Conservation (phyloP, 2,888 invertebrate species). For the Hipparchia sbordonii region DNA sequence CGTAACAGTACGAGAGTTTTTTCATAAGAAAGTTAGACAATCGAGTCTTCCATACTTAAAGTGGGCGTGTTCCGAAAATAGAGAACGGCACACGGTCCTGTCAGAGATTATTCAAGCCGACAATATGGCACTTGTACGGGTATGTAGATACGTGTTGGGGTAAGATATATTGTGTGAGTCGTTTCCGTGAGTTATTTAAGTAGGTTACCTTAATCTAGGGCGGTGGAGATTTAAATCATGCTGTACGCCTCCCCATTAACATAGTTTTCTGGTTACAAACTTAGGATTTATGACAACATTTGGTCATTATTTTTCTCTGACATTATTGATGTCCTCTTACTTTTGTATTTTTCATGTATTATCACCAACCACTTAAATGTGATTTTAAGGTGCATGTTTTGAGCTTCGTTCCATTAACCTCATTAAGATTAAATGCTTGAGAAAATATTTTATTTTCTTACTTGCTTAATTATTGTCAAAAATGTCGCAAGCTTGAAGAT, state of each 20-base stretch:
- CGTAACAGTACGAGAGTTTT: not conserved
- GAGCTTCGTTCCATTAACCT: too few relatives aligned
- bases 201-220: slow-evolving; percentile 44
- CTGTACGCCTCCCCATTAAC: slow-evolving; percentile 37
- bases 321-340: not conserved
- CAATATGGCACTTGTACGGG: slow-evolving; percentile 27
- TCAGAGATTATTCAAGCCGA: slow-evolving; percentile 32
- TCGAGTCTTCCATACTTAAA: slow-evolving; percentile 1
- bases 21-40: not conserved
- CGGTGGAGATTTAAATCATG: slow-evolving; percentile 43
- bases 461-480: not conserved
- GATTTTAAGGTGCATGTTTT: not conserved
- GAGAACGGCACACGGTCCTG: slow-evolving; percentile 21
- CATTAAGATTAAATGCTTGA: too few relatives aligned
- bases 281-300: slow-evolving; percentile 13
- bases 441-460: too few relatives aligned
- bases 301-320: not conserved
- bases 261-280: slow-evolving; percentile 32
- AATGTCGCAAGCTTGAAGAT: not conserved
- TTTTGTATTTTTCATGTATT: not conserved
- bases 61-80: slow-evolving; percentile 22
- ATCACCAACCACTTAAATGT: not conserved
- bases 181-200: slow-evolving; percentile 40
- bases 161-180: slow-evolving; percentile 34
- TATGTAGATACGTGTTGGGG: slow-evolving; percentile 15